Evolutionary conservation across 2,113 vertebrate species (phyloP).

Genomic region (Parus major): DNA sequence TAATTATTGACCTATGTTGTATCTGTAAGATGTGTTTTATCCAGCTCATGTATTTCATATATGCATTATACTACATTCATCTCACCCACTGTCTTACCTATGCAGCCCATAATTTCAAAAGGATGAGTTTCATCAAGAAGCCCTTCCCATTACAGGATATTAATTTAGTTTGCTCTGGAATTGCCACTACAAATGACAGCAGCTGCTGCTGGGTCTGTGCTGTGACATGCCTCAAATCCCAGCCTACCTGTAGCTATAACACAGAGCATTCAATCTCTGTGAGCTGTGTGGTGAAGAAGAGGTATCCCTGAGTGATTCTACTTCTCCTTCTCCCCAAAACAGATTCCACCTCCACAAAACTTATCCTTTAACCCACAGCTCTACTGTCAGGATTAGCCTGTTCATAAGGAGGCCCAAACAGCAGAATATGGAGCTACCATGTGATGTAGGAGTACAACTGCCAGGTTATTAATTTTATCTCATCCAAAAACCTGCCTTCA

Average conservation of each 20-base stretch:
- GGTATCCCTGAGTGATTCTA: neutral
- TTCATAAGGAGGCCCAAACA: neutral
- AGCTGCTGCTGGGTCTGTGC: neutral
- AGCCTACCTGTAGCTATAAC: neutral
- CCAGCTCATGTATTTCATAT: neutral
- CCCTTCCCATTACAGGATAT: neutral
- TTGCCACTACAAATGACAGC: neutral
- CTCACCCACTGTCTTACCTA: neutral
- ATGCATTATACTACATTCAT: neutral
- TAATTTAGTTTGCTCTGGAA: slow-evolving; percentile 1
- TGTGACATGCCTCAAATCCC: neutral
- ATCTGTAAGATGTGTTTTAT: neutral
- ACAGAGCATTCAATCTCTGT: neutral
- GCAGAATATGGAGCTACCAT: neutral
- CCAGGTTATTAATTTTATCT: neutral
- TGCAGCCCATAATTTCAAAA: neutral
- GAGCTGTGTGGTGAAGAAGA: neutral
- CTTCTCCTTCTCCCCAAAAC: neutral
- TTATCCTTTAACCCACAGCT: neutral
- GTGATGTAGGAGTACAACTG: neutral
- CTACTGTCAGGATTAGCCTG: neutral
- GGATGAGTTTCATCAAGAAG: neutral
- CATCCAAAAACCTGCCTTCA: slow-evolving; percentile 5
- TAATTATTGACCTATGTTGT: neutral
- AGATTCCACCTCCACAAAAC: neutral